Percentiles rank a stretch among this genome's conserved stretches.
phyloP scores from a whole-genome alignment of 2,797 vertebrate species.

The Brotula barbata region DNA sequence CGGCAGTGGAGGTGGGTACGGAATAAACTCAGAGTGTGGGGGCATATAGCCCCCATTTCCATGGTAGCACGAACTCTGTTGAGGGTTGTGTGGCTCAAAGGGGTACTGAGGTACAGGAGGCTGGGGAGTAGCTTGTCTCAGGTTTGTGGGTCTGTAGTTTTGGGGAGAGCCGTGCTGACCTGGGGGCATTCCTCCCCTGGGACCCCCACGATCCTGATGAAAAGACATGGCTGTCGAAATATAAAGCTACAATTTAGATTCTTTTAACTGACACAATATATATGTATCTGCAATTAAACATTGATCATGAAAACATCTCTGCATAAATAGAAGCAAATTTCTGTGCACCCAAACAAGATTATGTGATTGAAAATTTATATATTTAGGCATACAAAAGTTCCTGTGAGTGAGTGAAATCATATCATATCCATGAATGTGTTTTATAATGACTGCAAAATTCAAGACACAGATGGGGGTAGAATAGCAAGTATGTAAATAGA shows the following conservation, averaged over 20 bases:
- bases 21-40: conserved; percentile 86
- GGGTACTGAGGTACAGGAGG: conserved; percentile 83
- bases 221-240: conserved; percentile 84
- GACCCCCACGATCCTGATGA: conserved; percentile 85
- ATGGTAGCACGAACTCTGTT: conserved; percentile 79
- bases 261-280: background rate
- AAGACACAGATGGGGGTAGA: too few relatives aligned
- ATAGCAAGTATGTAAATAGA: too few relatives aligned
- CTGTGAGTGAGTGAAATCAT: too few relatives aligned
- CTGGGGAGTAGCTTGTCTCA: conserved; percentile 84
- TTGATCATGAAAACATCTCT: too few relatives aligned
- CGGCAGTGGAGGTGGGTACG: conserved; percentile 84
- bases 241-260: background rate
- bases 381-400: too few relatives aligned
- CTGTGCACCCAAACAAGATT: too few relatives aligned
- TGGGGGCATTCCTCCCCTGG: conserved; percentile 82
- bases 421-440: too few relatives aligned
- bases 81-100: conserved; percentile 81
- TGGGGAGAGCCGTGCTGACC: conserved; percentile 81
- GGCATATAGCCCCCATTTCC: conserved; percentile 81
- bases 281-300: background rate
- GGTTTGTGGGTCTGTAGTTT: conserved; percentile 82
- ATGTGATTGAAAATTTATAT: too few relatives aligned
- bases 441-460: too few relatives aligned
- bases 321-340: too few relatives aligned